phyloP scores from a whole-genome alignment of 2,888 invertebrate genomes.

The Aricia artaxerxes region DNA sequence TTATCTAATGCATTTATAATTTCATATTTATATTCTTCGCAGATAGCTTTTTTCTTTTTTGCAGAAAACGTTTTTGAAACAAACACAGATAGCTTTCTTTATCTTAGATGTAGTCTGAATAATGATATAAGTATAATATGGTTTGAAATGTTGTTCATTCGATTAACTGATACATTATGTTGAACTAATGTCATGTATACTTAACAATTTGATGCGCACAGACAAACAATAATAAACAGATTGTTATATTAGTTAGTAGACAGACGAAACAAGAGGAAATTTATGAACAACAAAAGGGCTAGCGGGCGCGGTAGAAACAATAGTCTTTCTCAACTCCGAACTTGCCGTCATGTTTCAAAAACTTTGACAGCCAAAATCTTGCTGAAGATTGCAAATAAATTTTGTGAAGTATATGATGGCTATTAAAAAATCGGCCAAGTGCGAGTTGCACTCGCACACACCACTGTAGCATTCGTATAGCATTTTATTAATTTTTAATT shows the following conservation, averaged over 20 bases:
- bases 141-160: too few species aligned
- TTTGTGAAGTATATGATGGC: neutral
- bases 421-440: neutral
- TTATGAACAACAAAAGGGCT: constrained; percentile 25
- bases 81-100: too few species aligned
- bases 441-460: too few species aligned
- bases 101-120: too few species aligned
- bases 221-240: neutral
- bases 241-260: neutral
- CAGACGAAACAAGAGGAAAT: constrained; percentile 12
- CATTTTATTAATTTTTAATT: too few species aligned
- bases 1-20: constrained; percentile 23
- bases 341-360: constrained; percentile 34
- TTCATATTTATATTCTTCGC: constrained; percentile 13
- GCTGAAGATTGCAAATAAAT: constrained; percentile 18
- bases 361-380: constrained; percentile 23
- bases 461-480: too few species aligned
- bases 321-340: constrained; percentile 22
- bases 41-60: neutral
- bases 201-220: neutral
- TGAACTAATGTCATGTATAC: neutral
- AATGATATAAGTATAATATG: too few species aligned
- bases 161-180: neutral
- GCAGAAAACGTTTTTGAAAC: neutral
- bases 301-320: constrained; percentile 30